A percentile compares a stretch with the other conserved stretches of the same genome.
Evolutionary conservation across 2,797 vertebrate genomes (phyloP).

Genomic region (Acropternis orthonyx): DNA sequence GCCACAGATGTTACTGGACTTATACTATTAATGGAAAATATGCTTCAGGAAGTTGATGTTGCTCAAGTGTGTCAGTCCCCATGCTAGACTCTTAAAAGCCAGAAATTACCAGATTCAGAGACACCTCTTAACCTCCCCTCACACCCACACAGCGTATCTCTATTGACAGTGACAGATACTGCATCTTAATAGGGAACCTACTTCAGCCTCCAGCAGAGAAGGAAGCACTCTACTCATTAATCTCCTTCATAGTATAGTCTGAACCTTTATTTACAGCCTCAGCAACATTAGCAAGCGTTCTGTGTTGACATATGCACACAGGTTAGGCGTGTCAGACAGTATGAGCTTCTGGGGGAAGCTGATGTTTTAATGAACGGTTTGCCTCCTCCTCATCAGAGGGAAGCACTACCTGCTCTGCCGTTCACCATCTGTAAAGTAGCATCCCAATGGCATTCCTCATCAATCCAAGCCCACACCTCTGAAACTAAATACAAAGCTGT

Average conservation of each 20-base stretch:
- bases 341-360: constrained; percentile 29
- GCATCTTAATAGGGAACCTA: constrained; percentile 64
- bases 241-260: constrained; percentile 40
- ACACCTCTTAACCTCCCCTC: constrained; percentile 52
- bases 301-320: constrained; percentile 62
- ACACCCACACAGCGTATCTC: constrained; percentile 58
- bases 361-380: constrained; percentile 57
- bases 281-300: constrained; percentile 44
- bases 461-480: not conserved
- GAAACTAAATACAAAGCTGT: not conserved
- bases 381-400: not conserved
- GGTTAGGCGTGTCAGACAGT: constrained; percentile 49
- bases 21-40: not conserved
- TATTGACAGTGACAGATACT: constrained; percentile 68
- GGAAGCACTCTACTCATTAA: constrained; percentile 62
- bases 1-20: not conserved
- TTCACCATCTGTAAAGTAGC: constrained; percentile 10
- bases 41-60: not conserved
- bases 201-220: constrained; percentile 58
- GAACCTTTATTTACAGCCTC: constrained; percentile 63
- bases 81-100: constrained; percentile 19
- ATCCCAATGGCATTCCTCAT: not conserved
- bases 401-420: not conserved
- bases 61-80: constrained; percentile 1
- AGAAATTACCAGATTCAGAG: constrained; percentile 30